Percentiles rank a stretch among this genome's conserved stretches.
Conservation (phyloP, 1,140 invertebrate species). For the Aphis craccivora region DNA sequence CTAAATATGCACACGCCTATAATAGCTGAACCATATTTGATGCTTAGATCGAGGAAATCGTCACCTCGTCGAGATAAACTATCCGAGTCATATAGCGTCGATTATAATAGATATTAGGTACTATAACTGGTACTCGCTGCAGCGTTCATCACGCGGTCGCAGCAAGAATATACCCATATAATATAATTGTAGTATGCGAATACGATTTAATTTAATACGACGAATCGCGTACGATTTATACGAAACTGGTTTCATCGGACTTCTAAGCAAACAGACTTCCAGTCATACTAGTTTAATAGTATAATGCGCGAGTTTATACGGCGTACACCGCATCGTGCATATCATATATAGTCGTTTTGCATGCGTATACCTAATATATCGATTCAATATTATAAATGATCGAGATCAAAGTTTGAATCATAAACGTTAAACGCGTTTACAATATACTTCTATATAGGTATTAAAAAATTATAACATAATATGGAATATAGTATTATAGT, state of each 20-base stretch:
- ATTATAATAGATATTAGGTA: no score
- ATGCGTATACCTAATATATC: background rate
- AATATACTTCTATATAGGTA: no score
- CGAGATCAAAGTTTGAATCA: background rate
- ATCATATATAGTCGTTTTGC: background rate
- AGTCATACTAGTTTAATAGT: background rate
- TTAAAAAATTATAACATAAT: background rate
- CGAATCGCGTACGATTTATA: background rate
- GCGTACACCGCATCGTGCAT: background rate
- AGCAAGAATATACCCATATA: background rate
- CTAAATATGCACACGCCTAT: background rate
- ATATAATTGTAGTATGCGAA: background rate
- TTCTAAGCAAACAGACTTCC: slow-evolving; percentile 27
- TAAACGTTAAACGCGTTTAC: background rate
- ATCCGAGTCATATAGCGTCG: background rate
- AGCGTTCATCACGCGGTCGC: background rate
- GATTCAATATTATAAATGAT: background rate
- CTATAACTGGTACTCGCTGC: no score
- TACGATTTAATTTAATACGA: background rate
- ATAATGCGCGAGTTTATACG: background rate
- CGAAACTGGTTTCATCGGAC: background rate
- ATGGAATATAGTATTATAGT: background rate
- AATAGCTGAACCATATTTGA: background rate
- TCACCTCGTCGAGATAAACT: background rate
- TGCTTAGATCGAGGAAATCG: background rate